These are phyloP conservation scores for Liopterus haemorrhoidalis DNA, from an alignment of 2,888 invertebrate species.

Conservation along the genomic window DNA sequence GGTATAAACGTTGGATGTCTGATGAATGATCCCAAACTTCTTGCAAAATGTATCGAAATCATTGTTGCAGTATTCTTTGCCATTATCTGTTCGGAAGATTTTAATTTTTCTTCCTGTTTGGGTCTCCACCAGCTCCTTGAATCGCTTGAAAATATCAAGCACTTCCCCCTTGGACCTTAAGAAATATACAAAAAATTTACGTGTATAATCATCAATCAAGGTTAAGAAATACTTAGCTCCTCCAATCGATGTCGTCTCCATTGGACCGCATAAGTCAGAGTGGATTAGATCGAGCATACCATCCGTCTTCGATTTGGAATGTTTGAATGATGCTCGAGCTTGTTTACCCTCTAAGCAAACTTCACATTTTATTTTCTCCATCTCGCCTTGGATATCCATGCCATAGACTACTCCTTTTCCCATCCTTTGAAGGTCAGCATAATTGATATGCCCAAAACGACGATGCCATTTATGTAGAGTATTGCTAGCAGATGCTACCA, in stretches of 20 bases:
- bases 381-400: conserved; percentile 5
- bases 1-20: conserved; percentile 35
- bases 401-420: conserved; percentile 10
- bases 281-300: conserved; percentile 37
- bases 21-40: conserved; percentile 35
- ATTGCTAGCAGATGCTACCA: conserved; percentile 8
- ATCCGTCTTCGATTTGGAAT: conserved; percentile 24
- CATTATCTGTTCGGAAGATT: conserved; percentile 32
- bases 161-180: conserved; percentile 39
- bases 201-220: conserved; percentile 39
- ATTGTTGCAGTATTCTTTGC: conserved; percentile 27
- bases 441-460: conserved; percentile 23
- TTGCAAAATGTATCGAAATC: conserved; percentile 27
- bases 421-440: conserved; percentile 18
- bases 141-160: conserved; percentile 30
- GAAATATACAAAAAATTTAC: conserved; percentile 34
- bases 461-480: conserved; percentile 20
- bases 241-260: conserved; percentile 37
- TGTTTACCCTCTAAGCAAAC: conserved; percentile 34
- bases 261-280: conserved; percentile 40
- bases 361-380: conserved; percentile 8
- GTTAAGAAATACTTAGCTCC: conserved; percentile 39
- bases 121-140: conserved; percentile 34
- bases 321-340: conserved; percentile 28
- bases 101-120: conserved; percentile 31